phyloP scores from a whole-genome alignment of 2,888 invertebrate species.

The Tipula lateralis region DNA sequence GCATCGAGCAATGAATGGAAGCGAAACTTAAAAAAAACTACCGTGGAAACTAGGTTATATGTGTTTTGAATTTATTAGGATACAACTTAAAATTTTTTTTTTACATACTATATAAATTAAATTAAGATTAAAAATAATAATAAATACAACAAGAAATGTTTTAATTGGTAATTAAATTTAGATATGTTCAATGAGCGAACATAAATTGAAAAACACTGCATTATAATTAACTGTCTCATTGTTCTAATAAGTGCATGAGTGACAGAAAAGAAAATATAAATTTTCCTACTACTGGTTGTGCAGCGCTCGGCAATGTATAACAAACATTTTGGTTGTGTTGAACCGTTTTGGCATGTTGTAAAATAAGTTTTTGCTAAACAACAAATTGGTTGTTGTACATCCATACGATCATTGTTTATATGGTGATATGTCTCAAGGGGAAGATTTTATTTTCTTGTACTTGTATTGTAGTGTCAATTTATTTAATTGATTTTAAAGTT shows the following conservation, averaged over 20 bases:
- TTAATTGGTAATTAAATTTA: constrained; percentile 14
- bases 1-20: not conserved
- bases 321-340: not conserved
- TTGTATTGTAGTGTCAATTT: not conserved
- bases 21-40: not conserved
- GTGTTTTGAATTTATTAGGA: not conserved
- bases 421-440: not conserved
- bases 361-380: not conserved
- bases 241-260: not conserved
- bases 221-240: constrained; percentile 15
- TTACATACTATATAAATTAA: not conserved
- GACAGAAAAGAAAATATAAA: not conserved
- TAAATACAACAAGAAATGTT: not conserved
- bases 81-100: not conserved
- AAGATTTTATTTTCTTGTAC: not conserved
- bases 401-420: not conserved
- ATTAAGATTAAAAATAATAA: constrained; percentile 12
- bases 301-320: not conserved
- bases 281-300: not conserved
- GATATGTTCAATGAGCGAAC: not conserved
- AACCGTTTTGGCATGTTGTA: not conserved
- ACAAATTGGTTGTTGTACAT: not conserved
- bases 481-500: not conserved
- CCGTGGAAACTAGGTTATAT: constrained; percentile 15
- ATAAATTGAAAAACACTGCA: not conserved